A percentile compares a stretch with the other conserved stretches of the same genome.
Evolutionary conservation across 2,888 invertebrate species (phyloP).

Genomic region (Andricus curvator): DNA sequence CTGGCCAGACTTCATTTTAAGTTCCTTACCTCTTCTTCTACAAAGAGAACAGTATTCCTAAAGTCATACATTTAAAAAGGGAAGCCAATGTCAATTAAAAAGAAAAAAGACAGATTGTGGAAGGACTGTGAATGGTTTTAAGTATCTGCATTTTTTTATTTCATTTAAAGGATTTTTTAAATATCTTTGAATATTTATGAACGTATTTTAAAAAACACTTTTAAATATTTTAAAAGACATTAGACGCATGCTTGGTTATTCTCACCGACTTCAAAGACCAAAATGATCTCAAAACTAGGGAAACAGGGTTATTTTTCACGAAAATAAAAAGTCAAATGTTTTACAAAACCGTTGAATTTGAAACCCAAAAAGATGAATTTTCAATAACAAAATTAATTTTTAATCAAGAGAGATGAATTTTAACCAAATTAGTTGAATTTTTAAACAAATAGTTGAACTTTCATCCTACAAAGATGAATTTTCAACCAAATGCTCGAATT

Average conservation of each 20-base stretch:
- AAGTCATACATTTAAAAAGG: neutral
- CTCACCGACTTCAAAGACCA: too few relatives aligned
- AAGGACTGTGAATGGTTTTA: slow-evolving; percentile 5
- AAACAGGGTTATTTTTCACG: too few relatives aligned
- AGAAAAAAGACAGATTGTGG: neutral
- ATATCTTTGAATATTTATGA: neutral
- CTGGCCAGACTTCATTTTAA: slow-evolving; percentile 64
- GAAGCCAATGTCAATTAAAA: neutral
- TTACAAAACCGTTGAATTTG: too few relatives aligned
- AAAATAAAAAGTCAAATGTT: too few relatives aligned
- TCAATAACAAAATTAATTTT: too few relatives aligned
- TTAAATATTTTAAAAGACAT: neutral
- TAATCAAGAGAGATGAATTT: too few relatives aligned
- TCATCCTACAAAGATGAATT: too few relatives aligned
- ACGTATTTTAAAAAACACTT: neutral
- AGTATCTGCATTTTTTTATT: neutral
- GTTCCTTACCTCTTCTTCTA: slow-evolving; percentile 23
- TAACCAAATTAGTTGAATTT: too few relatives aligned
- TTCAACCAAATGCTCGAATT: too few relatives aligned
- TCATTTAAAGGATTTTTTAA: neutral
- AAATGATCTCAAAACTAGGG: too few relatives aligned
- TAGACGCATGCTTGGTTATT: slow-evolving; percentile 6
- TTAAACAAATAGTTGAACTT: too few relatives aligned
- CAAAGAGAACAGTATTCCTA: neutral
- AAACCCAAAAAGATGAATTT: too few relatives aligned